Percentiles rank a stretch among this genome's conserved stretches.
phyloP scores from a whole-genome alignment of 2,888 invertebrate species.

The Drosophila koepferae region DNA sequence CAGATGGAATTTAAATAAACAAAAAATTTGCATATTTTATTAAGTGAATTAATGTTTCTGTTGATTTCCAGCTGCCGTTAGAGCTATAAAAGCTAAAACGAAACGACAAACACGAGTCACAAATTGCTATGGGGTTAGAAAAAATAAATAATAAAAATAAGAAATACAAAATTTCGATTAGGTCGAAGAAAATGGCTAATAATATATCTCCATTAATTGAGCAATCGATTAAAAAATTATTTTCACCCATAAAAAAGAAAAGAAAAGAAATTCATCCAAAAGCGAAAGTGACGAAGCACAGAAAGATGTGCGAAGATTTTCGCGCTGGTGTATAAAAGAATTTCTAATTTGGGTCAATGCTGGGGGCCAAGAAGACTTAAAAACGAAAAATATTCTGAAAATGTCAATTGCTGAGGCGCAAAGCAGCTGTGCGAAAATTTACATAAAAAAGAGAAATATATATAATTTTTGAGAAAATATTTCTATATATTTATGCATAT shows the following conservation, averaged over 20 bases:
- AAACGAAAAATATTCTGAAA: conserved; percentile 42
- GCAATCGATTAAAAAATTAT: conserved; percentile 44
- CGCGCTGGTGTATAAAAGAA: conserved; percentile 33
- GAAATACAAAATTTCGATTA: background rate
- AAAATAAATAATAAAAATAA: background rate
- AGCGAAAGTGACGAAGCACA: conserved; percentile 52
- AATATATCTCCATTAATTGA: conserved; percentile 66
- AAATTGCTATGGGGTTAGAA: conserved; percentile 40
- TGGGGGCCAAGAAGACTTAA: conserved; percentile 28
- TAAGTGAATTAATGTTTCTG: conserved; percentile 47
- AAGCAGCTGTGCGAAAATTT: conserved; percentile 35
- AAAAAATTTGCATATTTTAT: conserved; percentile 64
- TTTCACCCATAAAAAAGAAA: conserved; percentile 35
- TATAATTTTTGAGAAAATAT: background rate
- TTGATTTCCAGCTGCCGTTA: conserved; percentile 55
- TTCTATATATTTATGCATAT: conserved; percentile 30
- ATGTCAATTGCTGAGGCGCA: conserved; percentile 56
- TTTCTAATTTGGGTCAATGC: conserved; percentile 68
- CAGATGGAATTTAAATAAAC: conserved; percentile 8
- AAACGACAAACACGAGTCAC: conserved; percentile 45
- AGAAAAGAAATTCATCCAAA: conserved; percentile 35
- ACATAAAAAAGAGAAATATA: conserved; percentile 10
- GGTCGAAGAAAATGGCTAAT: conserved; percentile 30
- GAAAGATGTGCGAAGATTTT: conserved; percentile 34
- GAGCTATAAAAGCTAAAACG: conserved; percentile 27